phyloP scores from a whole-genome alignment of 2,113 vertebrate genomes.

The Clarias gariepinus region DNA sequence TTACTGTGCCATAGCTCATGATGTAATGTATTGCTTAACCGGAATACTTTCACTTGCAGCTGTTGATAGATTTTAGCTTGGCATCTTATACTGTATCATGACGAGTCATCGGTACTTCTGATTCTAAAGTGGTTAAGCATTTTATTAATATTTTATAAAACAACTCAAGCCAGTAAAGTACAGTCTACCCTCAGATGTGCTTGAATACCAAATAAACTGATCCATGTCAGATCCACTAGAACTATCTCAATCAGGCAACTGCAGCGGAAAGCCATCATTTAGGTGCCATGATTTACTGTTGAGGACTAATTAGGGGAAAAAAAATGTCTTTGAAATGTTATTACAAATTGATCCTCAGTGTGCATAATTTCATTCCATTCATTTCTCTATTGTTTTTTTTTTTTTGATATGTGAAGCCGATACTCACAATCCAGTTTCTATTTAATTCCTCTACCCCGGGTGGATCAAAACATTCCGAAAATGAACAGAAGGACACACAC shows the following conservation, averaged over 20 bases:
- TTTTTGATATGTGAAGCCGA: constrained; percentile 60
- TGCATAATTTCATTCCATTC: background rate
- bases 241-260: constrained; percentile 9
- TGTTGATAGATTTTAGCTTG: background rate
- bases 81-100: background rate
- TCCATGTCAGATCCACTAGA: background rate
- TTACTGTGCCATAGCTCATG: background rate
- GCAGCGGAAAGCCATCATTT: constrained; percentile 54
- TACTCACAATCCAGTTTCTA: constrained; percentile 72
- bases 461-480: constrained; percentile 75
- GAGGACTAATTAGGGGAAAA: constrained; percentile 55
- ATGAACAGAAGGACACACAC: constrained; percentile 45
- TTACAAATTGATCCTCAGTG: background rate
- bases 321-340: background rate
- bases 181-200: background rate
- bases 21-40: background rate
- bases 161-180: background rate
- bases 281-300: constrained; percentile 47
- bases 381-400: background rate
- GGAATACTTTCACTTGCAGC: background rate
- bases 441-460: constrained; percentile 64
- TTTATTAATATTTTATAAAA: background rate
- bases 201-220: background rate
- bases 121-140: background rate
- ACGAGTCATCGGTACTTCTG: background rate